Evolutionary conservation across 2,888 invertebrate genomes (phyloP), one percentile per base, ranked within the genome.

Genomic region (Schrankia costaestrigalis): DNA sequence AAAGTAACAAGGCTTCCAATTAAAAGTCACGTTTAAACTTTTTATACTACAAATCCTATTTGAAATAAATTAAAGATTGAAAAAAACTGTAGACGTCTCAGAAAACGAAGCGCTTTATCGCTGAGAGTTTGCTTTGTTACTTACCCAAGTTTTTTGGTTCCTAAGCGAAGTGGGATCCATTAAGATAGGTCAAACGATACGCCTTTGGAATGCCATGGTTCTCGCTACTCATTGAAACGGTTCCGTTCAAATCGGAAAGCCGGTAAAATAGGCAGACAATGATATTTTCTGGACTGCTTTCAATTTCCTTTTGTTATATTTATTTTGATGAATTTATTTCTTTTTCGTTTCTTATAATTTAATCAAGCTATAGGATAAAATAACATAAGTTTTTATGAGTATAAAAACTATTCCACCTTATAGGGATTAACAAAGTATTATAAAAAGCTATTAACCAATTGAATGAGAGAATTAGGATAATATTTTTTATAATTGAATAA

Each of bases 181-280:
- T 78, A 76, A 74, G 75, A 73, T 71, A 66, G 71, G 76, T 75
- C 73, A 76, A 69, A 59, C 61, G 77, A 75, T 76, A 78, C 65
- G 60, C 53, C 47, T 55, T 54, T 35, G 55, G 57, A 63, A 62
- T 60, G 63, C 58, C 47, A 57, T 32, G 52, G 50, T 51, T 43
- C 46, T 56, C 37, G 48, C 50, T 47, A 31, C 31, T 38, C 40
- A 58, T 48, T 51, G 37, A 56, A 58, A 61, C 35, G 44, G 41
- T 46, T 50, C 40, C 37, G 41, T 41, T 30, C 34, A 35, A 40
- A 32, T 24, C 36, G 39, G 43, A 55, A 35, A 49, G 33, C 38
- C 45, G 43, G 41, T 51, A 40, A 50, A 32, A 46, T 35, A 32
- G 36, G 31, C 18, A 14, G 19, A 27, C 46, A 32, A 45, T 47